Percentiles rank a stretch among this genome's conserved stretches.
These are phyloP conservation scores for Caenorhabditis sulstoni DNA, from an alignment of 2,888 invertebrate genomes.

Conservation along the genomic window DNA sequence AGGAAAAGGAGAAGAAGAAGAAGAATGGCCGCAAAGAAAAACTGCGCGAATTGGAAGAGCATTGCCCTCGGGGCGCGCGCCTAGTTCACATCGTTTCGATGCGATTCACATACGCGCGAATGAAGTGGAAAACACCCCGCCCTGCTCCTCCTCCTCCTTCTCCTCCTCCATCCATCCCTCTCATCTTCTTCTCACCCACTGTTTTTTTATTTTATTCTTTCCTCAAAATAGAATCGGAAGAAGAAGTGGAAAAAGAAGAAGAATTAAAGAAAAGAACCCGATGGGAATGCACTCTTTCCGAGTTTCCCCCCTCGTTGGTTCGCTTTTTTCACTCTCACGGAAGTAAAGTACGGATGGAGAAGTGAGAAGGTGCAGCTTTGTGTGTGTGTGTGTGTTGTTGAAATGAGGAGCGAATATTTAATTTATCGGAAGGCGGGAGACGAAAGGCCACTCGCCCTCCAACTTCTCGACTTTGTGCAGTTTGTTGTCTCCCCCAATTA, in stretches of 20 bases:
- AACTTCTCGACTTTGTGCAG: not conserved
- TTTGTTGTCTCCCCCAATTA: not conserved
- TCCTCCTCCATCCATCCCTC: too few relatives aligned
- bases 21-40: slow-evolving; percentile 55
- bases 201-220: not conserved
- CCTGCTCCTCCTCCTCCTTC: slow-evolving; percentile 10
- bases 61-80: slow-evolving; percentile 58
- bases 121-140: slow-evolving; percentile 53
- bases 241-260: too few relatives aligned
- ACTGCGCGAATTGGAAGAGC: slow-evolving; percentile 61
- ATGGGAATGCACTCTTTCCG: too few relatives aligned
- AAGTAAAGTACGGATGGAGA: not conserved
- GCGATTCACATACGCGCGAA: slow-evolving; percentile 59
- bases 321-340: too few relatives aligned
- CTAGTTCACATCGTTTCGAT: slow-evolving; percentile 60
- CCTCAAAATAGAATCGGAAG: not conserved
- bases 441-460: too few relatives aligned
- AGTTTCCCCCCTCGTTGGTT: too few relatives aligned
- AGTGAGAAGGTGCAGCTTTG: not conserved
- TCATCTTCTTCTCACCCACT: slow-evolving; percentile 20
- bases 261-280: slow-evolving; percentile 3
- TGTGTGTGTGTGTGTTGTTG: not conserved
- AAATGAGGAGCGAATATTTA: slow-evolving; percentile 14
- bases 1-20: slow-evolving; percentile 26
- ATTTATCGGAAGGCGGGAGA: slow-evolving; percentile 3